Evolutionary conservation across 2,888 invertebrate species (phyloP), one percentile per base, ranked within the genome.

Genomic region (Hofmannophila pseudospretella): DNA sequence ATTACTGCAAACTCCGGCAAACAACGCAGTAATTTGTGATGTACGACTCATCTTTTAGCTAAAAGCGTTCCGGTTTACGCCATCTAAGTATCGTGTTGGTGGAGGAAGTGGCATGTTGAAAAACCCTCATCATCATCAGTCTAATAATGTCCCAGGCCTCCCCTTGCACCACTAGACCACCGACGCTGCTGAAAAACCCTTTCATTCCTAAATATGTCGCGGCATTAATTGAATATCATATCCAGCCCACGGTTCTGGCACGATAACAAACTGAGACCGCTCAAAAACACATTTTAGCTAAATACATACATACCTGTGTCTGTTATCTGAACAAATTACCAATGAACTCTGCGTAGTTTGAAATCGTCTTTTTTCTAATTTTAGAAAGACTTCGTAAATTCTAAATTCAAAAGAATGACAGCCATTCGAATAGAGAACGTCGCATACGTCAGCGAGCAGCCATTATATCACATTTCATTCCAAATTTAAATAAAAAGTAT

Each of bases 221-320:
- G 80, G 71, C 79, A 73, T 56, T 71, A 63, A 71, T 80, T 48
- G 59, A 42, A 42, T 54, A 58, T 64, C 51, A 55, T 54, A 57
- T 62, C 52, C 70, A 46, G 53, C 80, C 80, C 75, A 80, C 82
- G 70, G 73, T 56, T 56, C 69, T 79, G 79, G 74, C 79, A 77
- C 47, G 54, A 42, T 41, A 51, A 49, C 42, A 51, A 53, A 53
- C 22, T 3, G 10, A 55, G 53, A 56, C 55, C 63, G 58, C 53
- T 56, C 34, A 54, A 58, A 26, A 65, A 64, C 60, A 71, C 65
- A 67, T 60, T 58, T 39, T 27, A 14, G 5, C 19, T 13, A 37
- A 39, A 45, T 5, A 16, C 5, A 45, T 5, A 16, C 5, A 51
- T 54, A 52, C 52, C 49, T 55, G 49, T 38, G 42, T 67, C n/a